Percentiles rank a stretch among this genome's conserved stretches.
Evolutionary conservation across 2,113 vertebrate genomes (phyloP).

Genomic region (Gymnocephalus cernua): DNA sequence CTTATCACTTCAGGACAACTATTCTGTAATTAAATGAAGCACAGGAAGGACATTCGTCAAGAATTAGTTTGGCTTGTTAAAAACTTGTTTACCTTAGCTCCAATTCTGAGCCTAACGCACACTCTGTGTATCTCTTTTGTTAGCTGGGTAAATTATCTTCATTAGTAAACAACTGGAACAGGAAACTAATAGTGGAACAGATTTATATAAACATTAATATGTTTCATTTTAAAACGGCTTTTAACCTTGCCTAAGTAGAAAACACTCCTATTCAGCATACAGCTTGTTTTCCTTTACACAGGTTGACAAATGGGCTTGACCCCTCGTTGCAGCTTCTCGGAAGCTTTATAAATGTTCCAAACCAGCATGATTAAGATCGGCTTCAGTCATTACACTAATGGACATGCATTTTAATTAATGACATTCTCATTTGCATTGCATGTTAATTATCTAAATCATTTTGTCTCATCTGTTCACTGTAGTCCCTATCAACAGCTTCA

Average conservation of each 20-base stretch:
- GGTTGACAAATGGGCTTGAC: conserved; percentile 73
- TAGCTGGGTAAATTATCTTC: conserved; percentile 22
- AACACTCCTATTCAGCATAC: conserved; percentile 26
- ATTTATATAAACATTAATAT: not conserved
- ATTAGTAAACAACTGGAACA: conserved; percentile 36
- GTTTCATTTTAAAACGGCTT: conserved; percentile 21
- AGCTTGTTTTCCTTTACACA: conserved; percentile 36
- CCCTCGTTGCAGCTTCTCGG: conserved; percentile 58
- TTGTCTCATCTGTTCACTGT: conserved; percentile 73
- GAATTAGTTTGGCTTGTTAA: conserved; percentile 50
- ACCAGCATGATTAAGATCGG: conserved; percentile 72
- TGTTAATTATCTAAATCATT: conserved; percentile 83
- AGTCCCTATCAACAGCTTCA: conserved; percentile 67
- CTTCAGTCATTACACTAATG: conserved; percentile 84
- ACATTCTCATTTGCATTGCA: conserved; percentile 82
- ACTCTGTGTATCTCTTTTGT: conserved; percentile 17
- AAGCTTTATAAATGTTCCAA: conserved; percentile 76
- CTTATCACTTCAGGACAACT: conserved; percentile 59
- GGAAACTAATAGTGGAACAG: conserved; percentile 19
- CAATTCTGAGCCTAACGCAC: conserved; percentile 1
- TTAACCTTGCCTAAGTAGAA: conserved; percentile 35
- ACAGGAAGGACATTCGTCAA: conserved; percentile 22
- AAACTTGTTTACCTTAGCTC: conserved; percentile 41
- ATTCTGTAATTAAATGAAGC: conserved; percentile 56
- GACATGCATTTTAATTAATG: conserved; percentile 83